These are phyloP conservation scores for Gobionotothen gibberifrons DNA, from an alignment of 2,797 vertebrate genomes.

Conservation along the genomic window DNA sequence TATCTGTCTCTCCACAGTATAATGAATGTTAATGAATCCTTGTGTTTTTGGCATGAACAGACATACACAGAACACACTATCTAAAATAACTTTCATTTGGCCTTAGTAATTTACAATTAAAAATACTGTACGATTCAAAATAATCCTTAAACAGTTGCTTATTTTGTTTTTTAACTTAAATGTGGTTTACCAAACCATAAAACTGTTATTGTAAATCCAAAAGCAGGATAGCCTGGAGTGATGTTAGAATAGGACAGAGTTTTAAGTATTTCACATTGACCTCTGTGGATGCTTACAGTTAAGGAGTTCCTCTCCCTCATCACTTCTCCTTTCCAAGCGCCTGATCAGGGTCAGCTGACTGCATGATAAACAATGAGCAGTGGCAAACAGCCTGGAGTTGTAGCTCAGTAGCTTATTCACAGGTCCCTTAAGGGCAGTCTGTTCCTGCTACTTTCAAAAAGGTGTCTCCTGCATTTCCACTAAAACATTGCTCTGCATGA, in stretches of 20 bases:
- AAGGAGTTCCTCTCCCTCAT: slow-evolving; percentile 78
- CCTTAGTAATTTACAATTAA: too few species aligned
- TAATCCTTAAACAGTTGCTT: background rate
- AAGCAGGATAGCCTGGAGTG: background rate
- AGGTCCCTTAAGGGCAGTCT: slow-evolving; percentile 66
- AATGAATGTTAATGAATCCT: background rate
- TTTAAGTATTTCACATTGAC: slow-evolving; percentile 48
- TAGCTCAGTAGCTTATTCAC: slow-evolving; percentile 69
- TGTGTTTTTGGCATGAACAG: background rate
- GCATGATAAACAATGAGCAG: slow-evolving; percentile 82
- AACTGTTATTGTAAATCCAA: slow-evolving; percentile 1
- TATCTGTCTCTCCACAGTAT: background rate
- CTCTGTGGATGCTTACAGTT: slow-evolving; percentile 74
- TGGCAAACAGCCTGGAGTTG: slow-evolving; percentile 80
- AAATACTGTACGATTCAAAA: too few species aligned
- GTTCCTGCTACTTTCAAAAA: slow-evolving; percentile 47
- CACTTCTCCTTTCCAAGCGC: slow-evolving; percentile 85
- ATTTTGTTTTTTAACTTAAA: background rate
- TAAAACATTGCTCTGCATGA: slow-evolving; percentile 12
- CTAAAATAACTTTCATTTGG: background rate
- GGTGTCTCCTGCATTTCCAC: slow-evolving; percentile 36
- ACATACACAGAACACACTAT: too few species aligned
- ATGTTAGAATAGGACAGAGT: background rate
- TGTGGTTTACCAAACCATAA: background rate
- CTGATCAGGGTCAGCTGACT: slow-evolving; percentile 87